Evolutionary conservation across 2,797 vertebrate species (phyloP), one percentile per base, ranked within the genome.

Genomic region (Falco berigora): DNA sequence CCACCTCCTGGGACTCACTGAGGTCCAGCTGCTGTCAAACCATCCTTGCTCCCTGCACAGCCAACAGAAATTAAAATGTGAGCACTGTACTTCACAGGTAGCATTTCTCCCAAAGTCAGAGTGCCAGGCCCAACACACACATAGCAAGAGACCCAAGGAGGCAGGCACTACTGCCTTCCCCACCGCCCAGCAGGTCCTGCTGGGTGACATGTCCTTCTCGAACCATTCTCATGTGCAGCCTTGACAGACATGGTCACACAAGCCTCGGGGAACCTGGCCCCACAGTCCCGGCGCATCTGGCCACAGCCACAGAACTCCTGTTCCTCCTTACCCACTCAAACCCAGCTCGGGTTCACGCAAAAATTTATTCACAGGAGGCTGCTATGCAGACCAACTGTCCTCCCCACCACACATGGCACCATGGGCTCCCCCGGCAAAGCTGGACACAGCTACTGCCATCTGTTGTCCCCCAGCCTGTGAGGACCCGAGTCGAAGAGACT

Each of bases 91-190:
- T 63, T 64, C 63, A 67, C 22, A 36, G 27, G 44, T 3, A n/a
- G 25, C 0, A 0, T 49, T 56, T 28, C 36, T 72, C 53, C 28
- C 38, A 46, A 50, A 3, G 7, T 49, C 40, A 67, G 20, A 67
- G 40, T 20, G 7, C 38, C 52, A 71, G 47, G 44, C 88, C 15
- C 52, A 86, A 59, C 7, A 30, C 0, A 0, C 19, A 30, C 13
- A 75, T 0, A 47, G 40, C 52, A 79, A 66, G 67, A 93, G 76
- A 73, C 12, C 49, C 15, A 50, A 63, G 6, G 64, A 74, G 32
- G 50, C 34, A 79, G 59, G 38, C 72, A 32, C 47, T 47, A 42
- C 28, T 69, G 56, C 44, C 18, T 79, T 91, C 34, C 27, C 16
- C 5, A 18, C 14, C 32, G 72, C 55, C 71, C 42, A 68, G 4